phyloP scores from a whole-genome alignment of 1,140 invertebrate species.

The Calliopsis andreniformis region DNA sequence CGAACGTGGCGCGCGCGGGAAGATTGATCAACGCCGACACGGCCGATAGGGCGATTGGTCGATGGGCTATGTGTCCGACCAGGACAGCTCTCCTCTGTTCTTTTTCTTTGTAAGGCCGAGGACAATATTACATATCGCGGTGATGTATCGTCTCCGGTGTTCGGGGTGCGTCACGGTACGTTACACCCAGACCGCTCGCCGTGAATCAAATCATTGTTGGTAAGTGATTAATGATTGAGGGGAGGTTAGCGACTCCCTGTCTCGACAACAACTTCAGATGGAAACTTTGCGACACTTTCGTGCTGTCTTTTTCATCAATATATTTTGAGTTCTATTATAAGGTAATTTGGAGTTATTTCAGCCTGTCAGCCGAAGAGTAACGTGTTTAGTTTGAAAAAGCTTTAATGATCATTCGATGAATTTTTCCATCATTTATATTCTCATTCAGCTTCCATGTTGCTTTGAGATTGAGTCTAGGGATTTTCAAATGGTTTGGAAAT shows the following conservation, averaged over 20 bases:
- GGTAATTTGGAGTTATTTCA: not conserved
- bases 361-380: not conserved
- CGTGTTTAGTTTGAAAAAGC: no score
- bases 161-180: slow-evolving; percentile 67
- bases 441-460: no score
- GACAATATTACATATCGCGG: slow-evolving; percentile 67
- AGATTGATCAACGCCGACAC: slow-evolving; percentile 41
- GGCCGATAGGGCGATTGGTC: slow-evolving; percentile 34
- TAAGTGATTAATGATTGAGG: slow-evolving; percentile 72
- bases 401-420: no score
- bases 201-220: slow-evolving; percentile 77
- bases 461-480: no score
- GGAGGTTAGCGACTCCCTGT: slow-evolving; percentile 51
- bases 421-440: no score
- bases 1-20: slow-evolving; percentile 54
- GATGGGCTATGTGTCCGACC: slow-evolving; percentile 27
- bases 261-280: slow-evolving; percentile 28
- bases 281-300: slow-evolving; percentile 61
- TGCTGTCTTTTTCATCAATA: slow-evolving; percentile 58
- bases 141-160: slow-evolving; percentile 68
- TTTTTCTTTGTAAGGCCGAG: slow-evolving; percentile 39
- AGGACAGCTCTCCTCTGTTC: slow-evolving; percentile 54
- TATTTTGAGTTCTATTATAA: not conserved
- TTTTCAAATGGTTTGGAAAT: no score
- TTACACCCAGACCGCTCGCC: slow-evolving; percentile 68